Percentiles rank a stretch among this genome's conserved stretches.
Conservation (phyloP, 2,888 invertebrate genomes). For the Eurytoma californica region DNA sequence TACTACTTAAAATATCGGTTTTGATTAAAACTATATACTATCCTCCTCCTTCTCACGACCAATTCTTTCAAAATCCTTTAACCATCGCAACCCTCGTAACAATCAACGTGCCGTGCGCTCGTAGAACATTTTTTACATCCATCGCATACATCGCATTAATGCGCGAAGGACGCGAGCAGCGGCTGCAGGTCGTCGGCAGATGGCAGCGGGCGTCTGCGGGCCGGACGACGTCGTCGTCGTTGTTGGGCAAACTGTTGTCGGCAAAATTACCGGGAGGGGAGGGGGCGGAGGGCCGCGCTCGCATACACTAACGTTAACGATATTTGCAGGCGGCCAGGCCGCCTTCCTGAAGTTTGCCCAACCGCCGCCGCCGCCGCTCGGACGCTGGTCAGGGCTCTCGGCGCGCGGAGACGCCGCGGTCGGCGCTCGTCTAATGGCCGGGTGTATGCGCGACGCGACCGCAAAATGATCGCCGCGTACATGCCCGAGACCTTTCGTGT, state of each 20-base stretch:
- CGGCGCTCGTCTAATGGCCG: conserved; percentile 69
- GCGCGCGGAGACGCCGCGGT: conserved; percentile 22
- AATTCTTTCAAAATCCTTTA: too few relatives aligned
- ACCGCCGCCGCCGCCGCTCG: conserved; percentile 41
- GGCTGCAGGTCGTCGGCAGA: conserved; percentile 1
- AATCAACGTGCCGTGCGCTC: not conserved
- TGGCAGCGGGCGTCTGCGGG: not conserved
- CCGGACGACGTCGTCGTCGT: conserved; percentile 62
- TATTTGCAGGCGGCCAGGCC: conserved; percentile 67
- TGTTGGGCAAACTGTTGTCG: conserved; percentile 69
- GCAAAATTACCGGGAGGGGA: conserved; percentile 66
- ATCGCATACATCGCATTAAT: too few relatives aligned
- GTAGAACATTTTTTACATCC: too few relatives aligned
- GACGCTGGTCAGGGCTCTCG: conserved; percentile 54
- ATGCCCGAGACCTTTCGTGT: conserved; percentile 49
- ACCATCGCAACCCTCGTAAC: too few relatives aligned
- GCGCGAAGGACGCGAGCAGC: too few relatives aligned
- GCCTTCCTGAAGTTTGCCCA: not conserved
- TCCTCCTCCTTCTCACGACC: too few relatives aligned
- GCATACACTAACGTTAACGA: conserved; percentile 68
- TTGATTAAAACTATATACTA: too few relatives aligned
- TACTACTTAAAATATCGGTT: not conserved
- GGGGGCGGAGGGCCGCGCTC: conserved; percentile 56
- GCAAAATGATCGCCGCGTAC: conserved; percentile 69
- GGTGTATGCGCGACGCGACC: conserved; percentile 66